Percentiles rank a stretch among this genome's conserved stretches.
Conservation (phyloP, 2,888 invertebrate species). For the Gerris lacustris region DNA sequence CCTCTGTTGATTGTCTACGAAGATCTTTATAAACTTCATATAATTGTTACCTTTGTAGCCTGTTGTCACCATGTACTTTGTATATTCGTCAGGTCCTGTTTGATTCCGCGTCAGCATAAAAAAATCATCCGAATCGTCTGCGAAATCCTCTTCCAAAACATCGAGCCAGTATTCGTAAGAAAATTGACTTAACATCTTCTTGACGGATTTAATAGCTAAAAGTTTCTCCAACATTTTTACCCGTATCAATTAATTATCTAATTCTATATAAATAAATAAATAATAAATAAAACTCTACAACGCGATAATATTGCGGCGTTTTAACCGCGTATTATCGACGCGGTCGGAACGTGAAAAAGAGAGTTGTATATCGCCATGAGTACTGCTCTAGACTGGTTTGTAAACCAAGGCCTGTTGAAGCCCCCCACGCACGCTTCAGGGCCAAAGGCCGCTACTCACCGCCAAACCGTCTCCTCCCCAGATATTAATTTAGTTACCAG, state of each 20-base stretch:
- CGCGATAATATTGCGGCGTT: no score
- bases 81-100: not conserved
- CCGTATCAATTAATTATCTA: not conserved
- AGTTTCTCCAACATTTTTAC: conserved; percentile 1
- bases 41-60: not conserved
- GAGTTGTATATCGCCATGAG: no score
- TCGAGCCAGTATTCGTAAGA: conserved; percentile 3
- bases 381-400: no score
- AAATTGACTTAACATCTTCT: conserved; percentile 1
- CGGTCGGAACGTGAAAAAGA: no score
- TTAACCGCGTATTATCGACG: no score
- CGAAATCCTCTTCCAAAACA: not conserved
- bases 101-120: not conserved
- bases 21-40: not conserved
- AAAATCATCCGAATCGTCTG: not conserved
- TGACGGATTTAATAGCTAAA: not conserved
- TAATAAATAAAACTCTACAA: no score
- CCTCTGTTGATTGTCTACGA: not conserved
- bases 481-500: no score
- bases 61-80: not conserved
- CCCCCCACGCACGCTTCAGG: no score
- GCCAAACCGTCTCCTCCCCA: no score
- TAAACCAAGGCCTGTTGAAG: no score
- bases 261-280: no score
- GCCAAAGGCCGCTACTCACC: no score